phyloP scores from a whole-genome alignment of 1,140 invertebrate species.

The Medauroidea extradentata region DNA sequence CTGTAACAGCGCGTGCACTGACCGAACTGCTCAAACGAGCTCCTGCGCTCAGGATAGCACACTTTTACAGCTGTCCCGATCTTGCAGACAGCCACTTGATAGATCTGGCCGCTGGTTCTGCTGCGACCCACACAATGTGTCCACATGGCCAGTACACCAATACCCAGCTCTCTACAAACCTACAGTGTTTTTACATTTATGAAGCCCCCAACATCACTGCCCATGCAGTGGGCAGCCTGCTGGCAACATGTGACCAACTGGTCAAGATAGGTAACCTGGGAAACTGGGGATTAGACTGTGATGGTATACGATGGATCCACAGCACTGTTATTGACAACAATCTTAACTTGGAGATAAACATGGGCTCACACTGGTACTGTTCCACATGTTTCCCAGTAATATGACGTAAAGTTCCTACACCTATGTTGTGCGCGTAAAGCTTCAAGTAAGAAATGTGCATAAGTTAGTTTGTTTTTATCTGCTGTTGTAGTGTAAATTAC shows the following conservation, averaged over 20 bases:
- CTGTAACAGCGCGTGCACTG: conserved; percentile 37
- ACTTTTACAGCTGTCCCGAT: conserved; percentile 45
- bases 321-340: conserved; percentile 38
- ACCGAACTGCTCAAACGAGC: conserved; percentile 39
- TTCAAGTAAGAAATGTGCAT: too few relatives aligned
- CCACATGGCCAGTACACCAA: not conserved
- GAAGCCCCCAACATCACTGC: conserved; percentile 42
- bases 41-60: conserved; percentile 39
- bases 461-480: too few relatives aligned
- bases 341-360: conserved; percentile 43
- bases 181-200: conserved; percentile 48
- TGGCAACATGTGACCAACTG: conserved; percentile 40
- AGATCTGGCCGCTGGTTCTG: conserved; percentile 10
- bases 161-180: conserved; percentile 27
- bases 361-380: conserved; percentile 48
- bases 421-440: too few relatives aligned
- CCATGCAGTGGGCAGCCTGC: conserved; percentile 37
- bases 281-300: conserved; percentile 46
- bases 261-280: conserved; percentile 44
- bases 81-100: conserved; percentile 40
- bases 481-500: too few relatives aligned
- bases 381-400: conserved; percentile 37
- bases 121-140: conserved; percentile 2
- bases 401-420: conserved; percentile 6
- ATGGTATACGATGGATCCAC: conserved; percentile 38